Conservation (phyloP, 1,140 invertebrate genomes). For the Caerostris extrusa region DNA sequence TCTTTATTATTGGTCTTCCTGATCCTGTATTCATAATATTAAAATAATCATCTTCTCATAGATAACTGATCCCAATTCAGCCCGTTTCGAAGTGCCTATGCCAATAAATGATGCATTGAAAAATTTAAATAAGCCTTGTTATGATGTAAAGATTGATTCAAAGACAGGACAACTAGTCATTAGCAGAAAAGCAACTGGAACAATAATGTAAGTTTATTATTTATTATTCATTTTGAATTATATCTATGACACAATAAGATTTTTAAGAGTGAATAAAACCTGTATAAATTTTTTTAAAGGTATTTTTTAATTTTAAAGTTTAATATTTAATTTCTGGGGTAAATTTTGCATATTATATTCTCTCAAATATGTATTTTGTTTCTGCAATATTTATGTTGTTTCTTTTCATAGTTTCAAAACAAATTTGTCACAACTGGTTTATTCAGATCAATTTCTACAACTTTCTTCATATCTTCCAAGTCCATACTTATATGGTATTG, state of each 20-base stretch:
- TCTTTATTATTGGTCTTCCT: too few species aligned
- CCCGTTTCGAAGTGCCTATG: slow-evolving; percentile 66
- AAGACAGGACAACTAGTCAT: slow-evolving; percentile 49
- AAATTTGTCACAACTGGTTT: slow-evolving; percentile 80
- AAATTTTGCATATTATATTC: too few species aligned
- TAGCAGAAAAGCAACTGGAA: slow-evolving; percentile 16
- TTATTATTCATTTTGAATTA: not conserved
- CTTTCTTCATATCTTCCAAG: slow-evolving; percentile 82
- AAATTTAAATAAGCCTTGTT: slow-evolving; percentile 22
- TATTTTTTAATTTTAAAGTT: too few species aligned
- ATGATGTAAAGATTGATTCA: slow-evolving; percentile 65
- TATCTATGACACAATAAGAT: not conserved
- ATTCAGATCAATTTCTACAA: slow-evolving; percentile 84
- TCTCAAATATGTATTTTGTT: too few species aligned
- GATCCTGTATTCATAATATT: too few species aligned
- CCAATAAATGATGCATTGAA: slow-evolving; percentile 32
- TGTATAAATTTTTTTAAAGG: too few species aligned
- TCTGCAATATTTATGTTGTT: not conserved
- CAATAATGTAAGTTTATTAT: slow-evolving; percentile 56
- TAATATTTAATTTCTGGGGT: too few species aligned
- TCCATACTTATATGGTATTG: slow-evolving; percentile 83
- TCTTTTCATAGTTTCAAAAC: slow-evolving; percentile 76
- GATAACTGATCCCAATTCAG: slow-evolving; percentile 65
- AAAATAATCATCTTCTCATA: too few species aligned
- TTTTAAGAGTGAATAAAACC: too few species aligned